A percentile compares a stretch with the other conserved stretches of the same genome.
Conservation (phyloP, 2,113 vertebrate genomes). For the Agapornis roseicollis region DNA sequence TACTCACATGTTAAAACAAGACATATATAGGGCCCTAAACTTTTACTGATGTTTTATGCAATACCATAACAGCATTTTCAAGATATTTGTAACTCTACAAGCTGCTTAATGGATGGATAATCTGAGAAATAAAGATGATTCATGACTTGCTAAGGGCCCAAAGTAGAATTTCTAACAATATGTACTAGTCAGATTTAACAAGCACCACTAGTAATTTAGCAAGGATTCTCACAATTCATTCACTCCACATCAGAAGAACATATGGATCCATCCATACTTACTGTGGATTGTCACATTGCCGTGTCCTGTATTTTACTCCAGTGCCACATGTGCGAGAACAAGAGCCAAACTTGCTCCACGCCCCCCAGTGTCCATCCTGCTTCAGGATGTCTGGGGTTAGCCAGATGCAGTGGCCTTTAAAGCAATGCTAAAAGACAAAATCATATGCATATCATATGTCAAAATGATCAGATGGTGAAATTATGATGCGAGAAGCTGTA, state of each 20-base stretch:
- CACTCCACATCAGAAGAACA: fast-evolving
- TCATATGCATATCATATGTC: background rate
- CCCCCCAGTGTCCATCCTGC: slow-evolving; percentile 94
- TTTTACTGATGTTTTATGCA: background rate
- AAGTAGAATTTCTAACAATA: background rate
- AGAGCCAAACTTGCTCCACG: slow-evolving; percentile 94
- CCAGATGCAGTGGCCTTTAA: slow-evolving; percentile 97
- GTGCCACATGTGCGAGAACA: slow-evolving; percentile 92
- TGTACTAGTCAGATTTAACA: background rate
- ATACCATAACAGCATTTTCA: background rate
- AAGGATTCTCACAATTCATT: background rate
- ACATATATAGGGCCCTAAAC: background rate
- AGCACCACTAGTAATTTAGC: background rate
- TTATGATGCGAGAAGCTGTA: background rate
- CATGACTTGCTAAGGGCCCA: background rate
- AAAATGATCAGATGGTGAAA: background rate
- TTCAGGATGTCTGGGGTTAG: slow-evolving; percentile 93
- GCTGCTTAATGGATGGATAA: background rate
- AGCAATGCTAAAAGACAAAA: slow-evolving; percentile 87
- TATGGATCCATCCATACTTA: slow-evolving; percentile 58
- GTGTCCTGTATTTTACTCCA: slow-evolving; percentile 90
- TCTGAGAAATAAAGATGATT: background rate
- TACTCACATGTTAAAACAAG: background rate
- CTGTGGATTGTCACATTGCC: slow-evolving; percentile 93
- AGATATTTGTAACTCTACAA: background rate